These are phyloP conservation scores for Hydrochoerus hydrochaeris DNA, from an alignment of 2,113 vertebrate genomes.

Conservation along the genomic window DNA sequence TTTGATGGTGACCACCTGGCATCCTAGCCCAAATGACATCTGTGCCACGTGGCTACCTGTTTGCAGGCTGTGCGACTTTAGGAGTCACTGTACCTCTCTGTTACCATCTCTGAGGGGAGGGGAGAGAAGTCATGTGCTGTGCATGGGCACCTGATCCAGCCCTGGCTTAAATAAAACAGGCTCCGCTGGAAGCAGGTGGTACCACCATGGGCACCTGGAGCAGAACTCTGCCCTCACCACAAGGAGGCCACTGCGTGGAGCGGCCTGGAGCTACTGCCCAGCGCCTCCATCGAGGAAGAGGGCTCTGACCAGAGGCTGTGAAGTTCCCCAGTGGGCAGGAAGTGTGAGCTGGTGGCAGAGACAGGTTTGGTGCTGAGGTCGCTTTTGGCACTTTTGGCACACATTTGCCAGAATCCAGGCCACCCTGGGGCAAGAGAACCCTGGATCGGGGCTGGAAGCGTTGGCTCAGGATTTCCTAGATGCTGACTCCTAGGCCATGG, in stretches of 20 bases:
- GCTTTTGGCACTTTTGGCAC: conserved; percentile 16
- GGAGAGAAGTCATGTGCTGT: rapidly evolving
- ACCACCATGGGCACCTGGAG: rapidly evolving
- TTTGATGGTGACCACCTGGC: not conserved
- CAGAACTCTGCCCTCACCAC: rapidly evolving
- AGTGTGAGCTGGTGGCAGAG: not conserved
- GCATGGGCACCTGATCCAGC: rapidly evolving
- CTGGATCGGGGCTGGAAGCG: not conserved
- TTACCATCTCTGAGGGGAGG: rapidly evolving
- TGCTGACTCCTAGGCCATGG: not conserved
- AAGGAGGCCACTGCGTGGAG: rapidly evolving
- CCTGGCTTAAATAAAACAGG: not conserved
- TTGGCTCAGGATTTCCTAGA: not conserved
- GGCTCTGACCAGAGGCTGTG: not conserved
- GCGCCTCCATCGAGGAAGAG: not conserved
- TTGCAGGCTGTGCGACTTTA: not conserved
- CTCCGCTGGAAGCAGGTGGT: rapidly evolving
- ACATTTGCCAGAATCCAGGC: not conserved
- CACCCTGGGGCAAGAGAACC: conserved; percentile 50
- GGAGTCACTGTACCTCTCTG: not conserved
- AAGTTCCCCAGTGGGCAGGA: not conserved
- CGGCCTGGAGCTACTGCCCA: not conserved
- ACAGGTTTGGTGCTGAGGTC: not conserved
- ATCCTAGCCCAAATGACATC: no score
- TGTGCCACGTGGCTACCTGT: not conserved